A percentile compares a stretch with the other conserved stretches of the same genome.
These are phyloP conservation scores for Pachypsylla venusta DNA, from an alignment of 1,140 invertebrate species.

Conservation along the genomic window DNA sequence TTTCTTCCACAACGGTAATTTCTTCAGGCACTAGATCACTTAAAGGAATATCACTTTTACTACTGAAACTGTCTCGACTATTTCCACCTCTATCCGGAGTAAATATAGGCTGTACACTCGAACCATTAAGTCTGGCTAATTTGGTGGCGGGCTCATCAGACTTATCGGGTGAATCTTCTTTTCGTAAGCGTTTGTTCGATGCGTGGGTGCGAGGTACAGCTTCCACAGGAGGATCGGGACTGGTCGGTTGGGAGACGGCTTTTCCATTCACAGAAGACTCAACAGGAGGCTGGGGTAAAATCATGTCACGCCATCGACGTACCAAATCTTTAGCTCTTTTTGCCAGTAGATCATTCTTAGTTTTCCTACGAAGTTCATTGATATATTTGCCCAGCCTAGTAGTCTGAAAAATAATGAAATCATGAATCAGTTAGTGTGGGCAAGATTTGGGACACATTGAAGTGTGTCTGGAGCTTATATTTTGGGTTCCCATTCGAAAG, in stretches of 20 bases:
- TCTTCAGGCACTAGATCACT: not conserved
- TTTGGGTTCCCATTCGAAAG: no score
- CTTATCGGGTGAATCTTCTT: slow-evolving; percentile 30
- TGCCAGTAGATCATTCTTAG: slow-evolving; percentile 63
- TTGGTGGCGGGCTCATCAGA: slow-evolving; percentile 12
- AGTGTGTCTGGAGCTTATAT: no score
- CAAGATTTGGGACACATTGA: no score
- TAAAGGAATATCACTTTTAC: slow-evolving; percentile 9
- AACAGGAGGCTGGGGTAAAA: slow-evolving; percentile 35
- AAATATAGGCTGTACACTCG: not conserved
- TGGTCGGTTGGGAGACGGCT: slow-evolving; percentile 18
- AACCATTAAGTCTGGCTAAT: not conserved
- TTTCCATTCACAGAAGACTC: slow-evolving; percentile 12
- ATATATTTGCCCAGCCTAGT: slow-evolving; percentile 86
- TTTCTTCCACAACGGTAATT: slow-evolving; percentile 6
- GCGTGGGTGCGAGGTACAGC: slow-evolving; percentile 42
- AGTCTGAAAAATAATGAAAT: slow-evolving; percentile 39
- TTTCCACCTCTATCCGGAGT: not conserved
- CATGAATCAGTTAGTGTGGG: no score
- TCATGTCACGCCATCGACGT: slow-evolving; percentile 74
- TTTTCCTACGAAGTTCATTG: slow-evolving; percentile 76
- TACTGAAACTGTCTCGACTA: slow-evolving; percentile 11
- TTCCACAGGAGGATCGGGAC: slow-evolving; percentile 21
- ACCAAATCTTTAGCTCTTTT: slow-evolving; percentile 78
- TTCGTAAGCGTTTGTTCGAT: slow-evolving; percentile 43